Evolutionary conservation across 2,113 vertebrate species (phyloP).

Genomic region (Gyps fulvus): DNA sequence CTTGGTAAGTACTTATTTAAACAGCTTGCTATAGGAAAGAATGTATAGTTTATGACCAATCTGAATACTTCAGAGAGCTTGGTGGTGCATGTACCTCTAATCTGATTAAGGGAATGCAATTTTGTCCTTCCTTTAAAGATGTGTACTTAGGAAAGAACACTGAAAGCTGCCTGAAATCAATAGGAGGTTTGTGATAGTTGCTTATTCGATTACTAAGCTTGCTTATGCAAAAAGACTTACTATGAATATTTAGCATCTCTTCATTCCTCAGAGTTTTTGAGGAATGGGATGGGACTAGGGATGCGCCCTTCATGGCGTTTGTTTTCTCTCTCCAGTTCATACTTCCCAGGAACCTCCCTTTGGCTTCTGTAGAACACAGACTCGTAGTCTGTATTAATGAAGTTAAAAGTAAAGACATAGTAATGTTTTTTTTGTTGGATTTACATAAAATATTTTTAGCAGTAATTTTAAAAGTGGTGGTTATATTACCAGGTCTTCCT

Average conservation of each 20-base stretch:
- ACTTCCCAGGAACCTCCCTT: too few relatives aligned
- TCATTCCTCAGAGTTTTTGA: not conserved
- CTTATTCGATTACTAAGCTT: not conserved
- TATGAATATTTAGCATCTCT: not conserved
- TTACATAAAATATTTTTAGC: not conserved
- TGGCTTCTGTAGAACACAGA: too few relatives aligned
- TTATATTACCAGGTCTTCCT: constrained; percentile 86
- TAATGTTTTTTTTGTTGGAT: not conserved
- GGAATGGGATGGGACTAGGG: not conserved
- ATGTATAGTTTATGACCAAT: not conserved
- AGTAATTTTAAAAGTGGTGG: not conserved
- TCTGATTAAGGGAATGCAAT: not conserved
- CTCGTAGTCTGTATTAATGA: not conserved
- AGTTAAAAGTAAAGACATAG: not conserved
- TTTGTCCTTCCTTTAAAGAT: not conserved
- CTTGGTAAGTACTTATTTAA: not conserved
- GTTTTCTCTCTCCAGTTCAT: too few relatives aligned
- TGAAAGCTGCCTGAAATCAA: not conserved
- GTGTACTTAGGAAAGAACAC: not conserved
- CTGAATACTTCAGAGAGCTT: not conserved
- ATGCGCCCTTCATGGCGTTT: not conserved
- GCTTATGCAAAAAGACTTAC: not conserved
- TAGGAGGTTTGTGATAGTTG: not conserved
- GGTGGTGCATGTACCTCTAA: not conserved
- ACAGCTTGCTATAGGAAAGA: not conserved